Percentiles rank a stretch among this genome's conserved stretches.
Evolutionary conservation across 2,113 vertebrate species (phyloP).

Genomic region (Isichthys henryi): DNA sequence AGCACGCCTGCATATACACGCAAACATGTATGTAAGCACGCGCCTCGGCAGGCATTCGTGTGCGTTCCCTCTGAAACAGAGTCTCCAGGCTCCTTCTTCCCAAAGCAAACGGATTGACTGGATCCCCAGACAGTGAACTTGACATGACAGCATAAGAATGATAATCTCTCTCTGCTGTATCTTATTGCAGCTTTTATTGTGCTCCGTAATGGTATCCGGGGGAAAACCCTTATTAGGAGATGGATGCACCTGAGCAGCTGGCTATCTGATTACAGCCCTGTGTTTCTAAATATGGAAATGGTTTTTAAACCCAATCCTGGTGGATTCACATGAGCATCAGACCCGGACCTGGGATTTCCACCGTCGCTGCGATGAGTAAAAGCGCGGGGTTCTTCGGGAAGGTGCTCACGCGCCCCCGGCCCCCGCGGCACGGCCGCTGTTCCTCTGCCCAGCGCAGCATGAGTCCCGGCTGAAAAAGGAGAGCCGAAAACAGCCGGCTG

Average conservation of each 20-base stretch:
- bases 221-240: constrained; percentile 7
- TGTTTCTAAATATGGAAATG: constrained; percentile 14
- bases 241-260: neutral
- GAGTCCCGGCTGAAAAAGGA: neutral
- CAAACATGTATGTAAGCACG: neutral
- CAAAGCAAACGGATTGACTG: constrained; percentile 17
- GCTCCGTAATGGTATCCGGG: neutral
- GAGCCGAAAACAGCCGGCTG: neutral
- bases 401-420: neutral
- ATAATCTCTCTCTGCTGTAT: constrained; percentile 11
- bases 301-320: neutral
- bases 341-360: neutral
- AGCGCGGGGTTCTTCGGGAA: neutral
- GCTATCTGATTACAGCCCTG: neutral
- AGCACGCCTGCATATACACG: neutral
- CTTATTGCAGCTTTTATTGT: constrained; percentile 8
- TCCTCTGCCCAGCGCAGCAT: neutral
- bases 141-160: constrained; percentile 19
- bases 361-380: neutral
- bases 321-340: neutral
- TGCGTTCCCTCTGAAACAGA: neutral
- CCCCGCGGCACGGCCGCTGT: neutral
- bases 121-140: constrained; percentile 22
- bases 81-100: neutral
- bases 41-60: neutral